Base-by-base conservation (phyloP, 2,888 invertebrate species). In the Eucera pruinosa region DNA sequence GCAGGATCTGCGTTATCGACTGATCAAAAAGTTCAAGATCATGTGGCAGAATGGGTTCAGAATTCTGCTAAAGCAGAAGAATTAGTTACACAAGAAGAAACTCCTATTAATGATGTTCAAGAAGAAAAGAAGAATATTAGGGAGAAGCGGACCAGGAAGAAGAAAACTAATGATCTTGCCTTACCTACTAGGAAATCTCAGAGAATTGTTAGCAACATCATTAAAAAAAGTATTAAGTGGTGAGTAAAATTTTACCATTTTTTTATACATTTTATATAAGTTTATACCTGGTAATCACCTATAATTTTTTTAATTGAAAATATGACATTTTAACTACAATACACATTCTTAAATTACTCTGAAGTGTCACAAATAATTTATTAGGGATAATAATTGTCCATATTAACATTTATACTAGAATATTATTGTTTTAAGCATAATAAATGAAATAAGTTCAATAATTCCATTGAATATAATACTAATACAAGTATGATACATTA, bases 31-130 rank as follows among this genome's bases (percentile, higher is more conserved):
- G 62, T 90, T 7, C 92, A 93, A 39, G 92, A 92, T 41, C 90
- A 90, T 47, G 92, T 93, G 47, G 86, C 89, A 9, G 92, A 93
- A 33, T 94, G 94, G 84, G 91, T 93, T 50, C 87, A 92, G 27
- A 94, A 93, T 78, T 92, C 93, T 76, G 79, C 92, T 2, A 92
- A 93, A 90, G 81, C 76, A 5, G 86, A 81, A 57, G 74, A 72
- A 47, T 61, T 78, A 7, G 25, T 54, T 5, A 58, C 9, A n/a
- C 78, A 78, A 3, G 81, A 82, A 30, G 78, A 84, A 23, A 66
- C 43, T n/a, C 20, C 58, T 30, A 20, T 60, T 11, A 54, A 70
- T 0, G 70, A 69, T 3, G 54, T 45, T 41, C 50, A 41, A 6
- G 64, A 73, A 0, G 78, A 61, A 11, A 77, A 77, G 58, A 75